Base-by-base conservation (phyloP, 2,113 vertebrate genomes). In the Hypocryptadius cinnamomeus region DNA sequence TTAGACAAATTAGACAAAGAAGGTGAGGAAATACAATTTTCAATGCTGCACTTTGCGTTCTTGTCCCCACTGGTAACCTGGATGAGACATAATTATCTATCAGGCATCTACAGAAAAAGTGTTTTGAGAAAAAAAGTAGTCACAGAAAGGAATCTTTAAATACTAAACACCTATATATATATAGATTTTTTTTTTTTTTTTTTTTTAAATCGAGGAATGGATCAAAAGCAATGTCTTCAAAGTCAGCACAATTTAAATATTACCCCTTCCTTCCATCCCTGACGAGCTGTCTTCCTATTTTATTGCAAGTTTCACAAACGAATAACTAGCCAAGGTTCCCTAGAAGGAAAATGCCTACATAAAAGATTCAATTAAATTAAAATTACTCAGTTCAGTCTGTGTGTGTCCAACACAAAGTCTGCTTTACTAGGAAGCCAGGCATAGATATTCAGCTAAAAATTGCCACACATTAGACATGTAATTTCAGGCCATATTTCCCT, bases 331-430 rank as follows among this genome's bases (percentile, higher is more conserved):
- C 92, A 88, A 94, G 68, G 87, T 80, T 96, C 86, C 93, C 92
- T 92, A 90, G 90, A 92, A 95, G 88, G 91, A 93, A 96, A 92
- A 90, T 74, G 90, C 89, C 87, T 85, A 90, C 91, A 90, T 93
- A 93, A 96, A 95, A 95, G 89, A 95, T 86, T 91, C 90, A 95
- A 95, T 90, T 93, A 92, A 93, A 91, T 76, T 89, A 85, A 93
- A 94, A 95, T 94, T 85, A 87, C 90, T 93, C 87, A 65, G 61
- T 93, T 91, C 90, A 71, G 81, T 39, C 89, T 89, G 12, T 83
- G 83, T 83, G 82, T 87, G 88, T 87, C 85, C 87, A 89, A 94
- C 1, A 11, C 85, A 93, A 94, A 87, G 60, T 79, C 89, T 53
- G 72, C 68, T 91, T 86, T 88, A 91, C 91, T 63, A 71, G 59